Evolutionary conservation across 2,797 vertebrate genomes (phyloP).

Genomic region (Anniella stebbinsi): DNA sequence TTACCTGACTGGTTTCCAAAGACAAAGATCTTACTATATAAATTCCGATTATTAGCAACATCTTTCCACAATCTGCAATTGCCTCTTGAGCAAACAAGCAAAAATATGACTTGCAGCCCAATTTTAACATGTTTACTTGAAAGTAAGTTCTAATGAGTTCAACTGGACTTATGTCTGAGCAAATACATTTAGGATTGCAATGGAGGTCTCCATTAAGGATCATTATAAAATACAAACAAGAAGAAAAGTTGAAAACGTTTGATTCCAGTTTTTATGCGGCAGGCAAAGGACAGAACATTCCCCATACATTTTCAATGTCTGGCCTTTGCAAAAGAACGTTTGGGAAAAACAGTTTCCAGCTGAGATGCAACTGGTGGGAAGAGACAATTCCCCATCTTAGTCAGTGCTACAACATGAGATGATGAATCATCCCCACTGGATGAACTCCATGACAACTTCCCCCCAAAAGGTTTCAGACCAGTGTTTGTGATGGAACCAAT

Average conservation of each 20-base stretch:
- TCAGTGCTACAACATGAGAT: no score
- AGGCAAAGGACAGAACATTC: not conserved
- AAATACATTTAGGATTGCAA: not conserved
- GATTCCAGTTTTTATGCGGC: not conserved
- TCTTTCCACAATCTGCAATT: not conserved
- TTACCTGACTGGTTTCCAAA: constrained; percentile 11
- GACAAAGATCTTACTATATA: not conserved
- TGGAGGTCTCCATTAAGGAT: not conserved
- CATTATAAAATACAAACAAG: not conserved
- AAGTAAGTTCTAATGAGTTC: constrained; percentile 33
- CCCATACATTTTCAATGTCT: not conserved
- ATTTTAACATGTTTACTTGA: constrained; percentile 18
- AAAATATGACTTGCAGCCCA: not conserved
- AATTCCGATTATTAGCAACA: constrained; percentile 3
- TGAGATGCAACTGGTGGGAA: not conserved
- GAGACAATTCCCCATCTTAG: no score
- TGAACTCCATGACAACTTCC: no score
- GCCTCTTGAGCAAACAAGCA: not conserved
- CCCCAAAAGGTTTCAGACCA: not conserved
- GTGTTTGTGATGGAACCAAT: not conserved
- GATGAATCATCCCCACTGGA: no score
- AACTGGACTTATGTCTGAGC: not conserved
- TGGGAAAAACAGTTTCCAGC: not conserved
- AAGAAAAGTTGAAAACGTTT: not conserved
- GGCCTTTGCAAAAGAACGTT: not conserved